Evolutionary conservation across 2,113 vertebrate genomes (phyloP), one percentile per base, ranked within the genome.

Genomic region (Cyprinodon variegatus): DNA sequence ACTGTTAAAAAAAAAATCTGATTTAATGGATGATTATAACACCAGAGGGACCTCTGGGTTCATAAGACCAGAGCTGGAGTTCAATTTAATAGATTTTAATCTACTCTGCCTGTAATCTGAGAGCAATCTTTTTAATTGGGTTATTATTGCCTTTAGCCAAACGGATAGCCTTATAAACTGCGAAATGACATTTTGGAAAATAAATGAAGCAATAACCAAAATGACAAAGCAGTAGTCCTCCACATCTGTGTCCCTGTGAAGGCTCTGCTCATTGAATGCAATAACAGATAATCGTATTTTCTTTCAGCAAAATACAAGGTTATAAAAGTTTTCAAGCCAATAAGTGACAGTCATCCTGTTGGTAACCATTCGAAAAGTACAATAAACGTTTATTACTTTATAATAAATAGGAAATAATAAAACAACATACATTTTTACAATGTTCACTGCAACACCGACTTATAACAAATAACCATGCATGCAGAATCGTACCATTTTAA

Each of bases 91-190:
- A 36, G 7, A 12, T 61, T 69, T 15, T 68, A 48, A 79, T 64
- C 13, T 61, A 22, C 4, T 72, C 37, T 60, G 17, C 50, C 11
- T 45, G 9, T 67, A 68, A 63, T 37, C 9, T 45, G n/a, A 68
- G 3, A 76, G 39, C 9, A 4, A 63, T 75, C 22, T 3, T 2
- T 68, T 76, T 61, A 71, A 61, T 38, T 45, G 59, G 37, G 38
- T 59, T 68, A 77, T 81, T 22, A 11, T 65, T 37, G 48, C 11
- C 57, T 71, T 48, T 3, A 48, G 59, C 17, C 11, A 63, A 64
- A 3, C 43, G 46, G 46, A 79, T 78, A 22, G 64, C 1, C 15
- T 2, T n/a, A 20, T 67, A 69, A 36, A 29, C 65, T 62, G 48
- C 69, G 1, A 11, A 62, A 43, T 45, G 17, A 13, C 38, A 68